Evolutionary conservation across 1,140 invertebrate genomes (phyloP).

Genomic region (Microvelia longipes): DNA sequence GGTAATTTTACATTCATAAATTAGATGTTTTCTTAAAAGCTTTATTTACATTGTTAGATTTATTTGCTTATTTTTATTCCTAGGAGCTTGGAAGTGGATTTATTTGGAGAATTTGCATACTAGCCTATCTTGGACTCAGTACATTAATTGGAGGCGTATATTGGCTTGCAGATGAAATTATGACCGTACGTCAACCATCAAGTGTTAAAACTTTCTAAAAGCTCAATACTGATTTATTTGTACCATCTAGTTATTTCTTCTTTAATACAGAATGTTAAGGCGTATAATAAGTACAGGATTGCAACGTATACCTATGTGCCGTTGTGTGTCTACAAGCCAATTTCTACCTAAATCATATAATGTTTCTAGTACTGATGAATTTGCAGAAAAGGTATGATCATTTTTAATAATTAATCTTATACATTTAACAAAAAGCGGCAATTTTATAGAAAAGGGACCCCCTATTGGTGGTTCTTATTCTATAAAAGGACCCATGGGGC

Average conservation of each 20-base stretch:
- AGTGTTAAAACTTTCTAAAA: conserved; percentile 31
- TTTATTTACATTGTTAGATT: too few species aligned
- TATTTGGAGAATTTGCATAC: conserved; percentile 35
- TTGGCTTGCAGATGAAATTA: conserved; percentile 35
- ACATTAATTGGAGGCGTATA: conserved; percentile 34
- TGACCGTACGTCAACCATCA: conserved; percentile 30
- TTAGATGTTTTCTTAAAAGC: too few species aligned
- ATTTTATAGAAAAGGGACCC: too few species aligned
- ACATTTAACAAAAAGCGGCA: too few species aligned
- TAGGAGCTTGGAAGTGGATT: conserved; percentile 13
- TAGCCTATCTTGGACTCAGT: conserved; percentile 33
- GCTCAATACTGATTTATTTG: conserved; percentile 14
- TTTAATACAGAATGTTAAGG: not conserved
- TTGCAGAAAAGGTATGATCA: conserved; percentile 44
- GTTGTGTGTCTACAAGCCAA: not conserved
- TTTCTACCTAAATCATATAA: conserved; percentile 27
- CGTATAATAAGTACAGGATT: not conserved
- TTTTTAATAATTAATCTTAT: too few species aligned
- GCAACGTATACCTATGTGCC: not conserved
- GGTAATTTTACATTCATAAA: too few species aligned
- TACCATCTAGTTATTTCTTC: not conserved
- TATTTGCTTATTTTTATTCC: too few species aligned
- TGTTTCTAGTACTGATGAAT: conserved; percentile 39
- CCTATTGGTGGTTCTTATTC: too few species aligned
- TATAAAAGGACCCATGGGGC: too few species aligned